These are phyloP conservation scores for Phalanger gymnotis DNA, from an alignment of 2,797 vertebrate genomes.

Conservation along the genomic window DNA sequence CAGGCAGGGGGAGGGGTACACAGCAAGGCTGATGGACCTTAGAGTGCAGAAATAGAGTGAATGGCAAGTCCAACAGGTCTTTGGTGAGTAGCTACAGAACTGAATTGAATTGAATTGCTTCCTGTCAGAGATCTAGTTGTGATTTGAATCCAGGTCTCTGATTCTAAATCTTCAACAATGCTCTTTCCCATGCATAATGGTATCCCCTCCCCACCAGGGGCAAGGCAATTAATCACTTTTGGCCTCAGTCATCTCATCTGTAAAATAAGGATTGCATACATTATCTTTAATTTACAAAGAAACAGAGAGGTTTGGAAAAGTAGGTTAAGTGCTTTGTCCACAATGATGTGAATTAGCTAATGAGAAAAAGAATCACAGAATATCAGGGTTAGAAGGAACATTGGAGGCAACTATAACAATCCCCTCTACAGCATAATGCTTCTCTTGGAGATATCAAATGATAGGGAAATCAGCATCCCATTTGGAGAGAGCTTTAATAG, in stretches of 20 bases:
- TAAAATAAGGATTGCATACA: neutral
- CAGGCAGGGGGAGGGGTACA: too few relatives aligned
- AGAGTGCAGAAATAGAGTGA: neutral
- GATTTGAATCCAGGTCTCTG: neutral
- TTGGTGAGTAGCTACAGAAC: neutral
- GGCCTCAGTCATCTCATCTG: neutral
- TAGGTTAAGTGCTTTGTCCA: neutral
- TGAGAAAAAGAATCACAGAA: neutral
- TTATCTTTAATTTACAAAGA: slow-evolving; percentile 1
- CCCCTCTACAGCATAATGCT: neutral
- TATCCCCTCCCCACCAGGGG: neutral
- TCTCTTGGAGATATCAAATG: neutral
- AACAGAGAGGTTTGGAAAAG: slow-evolving; percentile 1
- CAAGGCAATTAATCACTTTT: neutral
- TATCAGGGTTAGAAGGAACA: neutral
- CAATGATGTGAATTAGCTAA: neutral
- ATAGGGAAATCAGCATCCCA: neutral
- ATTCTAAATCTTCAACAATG: neutral
- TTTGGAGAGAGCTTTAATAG: neutral
- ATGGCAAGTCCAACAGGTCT: neutral
- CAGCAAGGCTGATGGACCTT: neutral
- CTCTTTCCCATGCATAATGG: neutral
- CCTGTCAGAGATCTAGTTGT: neutral
- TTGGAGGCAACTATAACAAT: neutral
- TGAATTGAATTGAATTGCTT: neutral